A percentile compares a stretch with the other conserved stretches of the same genome.
These are phyloP conservation scores for Melinaea marsaeus DNA, from an alignment of 2,888 invertebrate species.

Conservation along the genomic window DNA sequence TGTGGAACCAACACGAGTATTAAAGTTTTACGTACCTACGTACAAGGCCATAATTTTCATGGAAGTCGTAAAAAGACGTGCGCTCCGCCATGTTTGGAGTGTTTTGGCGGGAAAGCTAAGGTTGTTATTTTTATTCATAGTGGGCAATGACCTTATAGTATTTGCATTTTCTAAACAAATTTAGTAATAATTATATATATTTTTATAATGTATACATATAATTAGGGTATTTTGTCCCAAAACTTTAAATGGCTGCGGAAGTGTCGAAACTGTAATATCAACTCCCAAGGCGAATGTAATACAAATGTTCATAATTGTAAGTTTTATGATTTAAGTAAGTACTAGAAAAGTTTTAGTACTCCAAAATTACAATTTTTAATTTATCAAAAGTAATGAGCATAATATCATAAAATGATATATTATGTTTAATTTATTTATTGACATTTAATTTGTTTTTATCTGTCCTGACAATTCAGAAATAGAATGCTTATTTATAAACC, in stretches of 20 bases:
- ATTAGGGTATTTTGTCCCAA: background rate
- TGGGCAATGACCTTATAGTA: conserved; percentile 12
- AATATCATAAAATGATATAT: too few relatives aligned
- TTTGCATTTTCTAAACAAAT: background rate
- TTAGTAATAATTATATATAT: background rate
- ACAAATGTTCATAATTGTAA: conserved; percentile 4
- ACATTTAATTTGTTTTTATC: too few relatives aligned
- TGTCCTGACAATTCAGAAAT: too few relatives aligned
- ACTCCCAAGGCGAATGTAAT: conserved; percentile 4
- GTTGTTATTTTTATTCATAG: conserved; percentile 23
- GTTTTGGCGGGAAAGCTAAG: conserved; percentile 59
- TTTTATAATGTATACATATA: background rate
- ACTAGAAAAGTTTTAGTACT: too few relatives aligned
- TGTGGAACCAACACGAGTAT: conserved; percentile 49
- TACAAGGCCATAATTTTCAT: conserved; percentile 65
- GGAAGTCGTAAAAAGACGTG: conserved; percentile 67
- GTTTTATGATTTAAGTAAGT: background rate
- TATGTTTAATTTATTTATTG: too few relatives aligned
- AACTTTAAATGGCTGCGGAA: conserved; percentile 1
- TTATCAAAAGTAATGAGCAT: too few relatives aligned
- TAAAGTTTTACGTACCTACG: conserved; percentile 71
- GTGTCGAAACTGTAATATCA: conserved; percentile 1
- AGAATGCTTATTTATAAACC: too few relatives aligned
- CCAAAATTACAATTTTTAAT: too few relatives aligned
- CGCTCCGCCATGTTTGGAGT: conserved; percentile 60